Evolutionary conservation across 2,888 invertebrate species (phyloP).

Genomic region (Andrena chrysosceles): DNA sequence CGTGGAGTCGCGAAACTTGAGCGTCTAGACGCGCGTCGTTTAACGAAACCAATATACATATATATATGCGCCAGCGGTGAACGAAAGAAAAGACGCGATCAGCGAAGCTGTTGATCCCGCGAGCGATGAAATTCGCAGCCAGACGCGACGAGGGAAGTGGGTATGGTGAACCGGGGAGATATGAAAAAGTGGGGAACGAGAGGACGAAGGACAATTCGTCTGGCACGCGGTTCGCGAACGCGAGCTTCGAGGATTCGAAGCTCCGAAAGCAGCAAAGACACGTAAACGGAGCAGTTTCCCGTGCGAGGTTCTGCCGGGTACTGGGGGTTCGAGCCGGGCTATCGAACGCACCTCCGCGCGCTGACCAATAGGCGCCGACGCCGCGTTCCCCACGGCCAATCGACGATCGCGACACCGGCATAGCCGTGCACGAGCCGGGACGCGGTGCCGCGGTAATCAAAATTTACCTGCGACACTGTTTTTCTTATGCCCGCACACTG

Average conservation of each 20-base stretch:
- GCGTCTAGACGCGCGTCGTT: slow-evolving; percentile 23
- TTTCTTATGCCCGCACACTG: slow-evolving; percentile 17
- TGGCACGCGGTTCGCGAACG: slow-evolving; percentile 54
- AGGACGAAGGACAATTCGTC: slow-evolving; percentile 22
- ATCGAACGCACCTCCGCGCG: slow-evolving; percentile 82
- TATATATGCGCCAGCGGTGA: neutral
- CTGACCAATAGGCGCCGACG: slow-evolving; percentile 78
- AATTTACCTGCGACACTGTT: slow-evolving; percentile 33
- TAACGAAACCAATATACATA: slow-evolving; percentile 29
- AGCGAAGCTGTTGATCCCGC: neutral
- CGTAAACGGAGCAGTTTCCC: slow-evolving; percentile 76
- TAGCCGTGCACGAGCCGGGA: slow-evolving; percentile 40
- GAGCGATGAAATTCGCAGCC: too few species aligned
- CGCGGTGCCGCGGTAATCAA: slow-evolving; percentile 54
- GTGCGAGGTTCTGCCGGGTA: slow-evolving; percentile 83
- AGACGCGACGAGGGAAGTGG: neutral
- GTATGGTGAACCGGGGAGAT: neutral
- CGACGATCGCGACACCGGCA: slow-evolving; percentile 44
- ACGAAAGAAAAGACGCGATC: neutral
- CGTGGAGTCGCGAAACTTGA: slow-evolving; percentile 12
- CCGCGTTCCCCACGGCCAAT: slow-evolving; percentile 68
- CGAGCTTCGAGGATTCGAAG: slow-evolving; percentile 58
- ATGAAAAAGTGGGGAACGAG: neutral
- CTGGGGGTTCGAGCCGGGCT: slow-evolving; percentile 80
- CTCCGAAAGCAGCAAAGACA: slow-evolving; percentile 49